Evolutionary conservation across 2,113 vertebrate species (phyloP).

Genomic region (Pogona vitticeps): DNA sequence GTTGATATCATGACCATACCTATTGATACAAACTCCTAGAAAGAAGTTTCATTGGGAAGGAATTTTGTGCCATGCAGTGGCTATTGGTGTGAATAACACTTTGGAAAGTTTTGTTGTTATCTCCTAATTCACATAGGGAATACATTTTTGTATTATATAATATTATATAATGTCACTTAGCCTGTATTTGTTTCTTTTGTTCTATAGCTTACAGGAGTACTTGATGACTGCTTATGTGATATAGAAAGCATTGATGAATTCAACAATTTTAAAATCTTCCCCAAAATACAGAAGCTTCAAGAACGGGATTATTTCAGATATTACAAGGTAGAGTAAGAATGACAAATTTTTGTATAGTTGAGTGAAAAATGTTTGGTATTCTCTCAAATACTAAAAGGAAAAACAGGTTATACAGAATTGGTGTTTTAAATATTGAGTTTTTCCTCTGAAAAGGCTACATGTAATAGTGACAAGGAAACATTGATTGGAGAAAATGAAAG

Average conservation of each 20-base stretch:
- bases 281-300: constrained; percentile 87
- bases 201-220: constrained; percentile 87
- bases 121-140: background rate
- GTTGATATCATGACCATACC: no score
- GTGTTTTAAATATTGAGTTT: background rate
- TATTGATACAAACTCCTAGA: background rate
- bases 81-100: background rate
- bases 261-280: constrained; percentile 96
- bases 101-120: background rate
- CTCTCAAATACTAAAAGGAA: background rate
- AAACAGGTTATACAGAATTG: background rate
- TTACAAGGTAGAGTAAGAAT: constrained; percentile 83
- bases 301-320: constrained; percentile 96
- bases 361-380: constrained; percentile 3
- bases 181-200: background rate
- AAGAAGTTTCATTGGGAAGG: no score
- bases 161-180: background rate
- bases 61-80: background rate
- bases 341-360: constrained; percentile 10
- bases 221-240: constrained; percentile 97
- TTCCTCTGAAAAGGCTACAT: background rate
- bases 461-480: background rate
- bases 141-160: background rate
- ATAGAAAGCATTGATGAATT: constrained; percentile 96
- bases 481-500: background rate